A percentile compares a stretch with the other conserved stretches of the same genome.
These are phyloP conservation scores for Romanogobio albipinnatus DNA, from an alignment of 2,113 vertebrate species.

Conservation along the genomic window DNA sequence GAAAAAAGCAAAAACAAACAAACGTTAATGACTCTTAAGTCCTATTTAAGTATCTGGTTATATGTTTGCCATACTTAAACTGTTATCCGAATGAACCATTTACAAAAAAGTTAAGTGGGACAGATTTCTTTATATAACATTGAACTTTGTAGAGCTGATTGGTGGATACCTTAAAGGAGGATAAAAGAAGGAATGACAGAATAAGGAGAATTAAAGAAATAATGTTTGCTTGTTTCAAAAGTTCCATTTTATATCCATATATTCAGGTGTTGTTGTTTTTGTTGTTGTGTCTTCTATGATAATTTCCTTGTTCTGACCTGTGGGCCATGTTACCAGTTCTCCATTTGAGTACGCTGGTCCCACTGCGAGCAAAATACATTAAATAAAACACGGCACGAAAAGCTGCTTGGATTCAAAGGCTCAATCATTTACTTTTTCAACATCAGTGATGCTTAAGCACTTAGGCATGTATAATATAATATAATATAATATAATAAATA, in stretches of 20 bases:
- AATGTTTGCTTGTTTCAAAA: constrained; percentile 53
- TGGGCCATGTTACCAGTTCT: constrained; percentile 37
- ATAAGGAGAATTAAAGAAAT: not conserved
- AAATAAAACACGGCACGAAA: not conserved
- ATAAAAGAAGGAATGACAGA: constrained; percentile 9
- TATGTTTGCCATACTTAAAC: not conserved
- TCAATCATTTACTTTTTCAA: not conserved
- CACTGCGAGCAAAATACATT: constrained; percentile 25
- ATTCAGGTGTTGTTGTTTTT: constrained; percentile 56
- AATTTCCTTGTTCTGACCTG: constrained; percentile 45
- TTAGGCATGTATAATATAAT: no score
- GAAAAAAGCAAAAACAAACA: not conserved
- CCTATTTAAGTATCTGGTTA: not conserved
- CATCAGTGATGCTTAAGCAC: no score
- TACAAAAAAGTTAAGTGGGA: not conserved
- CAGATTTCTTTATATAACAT: not conserved
- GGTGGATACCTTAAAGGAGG: not conserved
- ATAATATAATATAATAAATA: not conserved
- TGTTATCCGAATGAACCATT: not conserved
- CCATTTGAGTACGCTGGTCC: constrained; percentile 49
- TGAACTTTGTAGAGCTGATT: not conserved
- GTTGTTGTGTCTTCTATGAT: constrained; percentile 53
- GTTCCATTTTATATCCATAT: constrained; percentile 68
- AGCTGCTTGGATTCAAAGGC: not conserved
- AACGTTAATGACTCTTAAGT: not conserved